phyloP scores from a whole-genome alignment of 2,888 invertebrate genomes.

The Mimumesa dahlbomi region DNA sequence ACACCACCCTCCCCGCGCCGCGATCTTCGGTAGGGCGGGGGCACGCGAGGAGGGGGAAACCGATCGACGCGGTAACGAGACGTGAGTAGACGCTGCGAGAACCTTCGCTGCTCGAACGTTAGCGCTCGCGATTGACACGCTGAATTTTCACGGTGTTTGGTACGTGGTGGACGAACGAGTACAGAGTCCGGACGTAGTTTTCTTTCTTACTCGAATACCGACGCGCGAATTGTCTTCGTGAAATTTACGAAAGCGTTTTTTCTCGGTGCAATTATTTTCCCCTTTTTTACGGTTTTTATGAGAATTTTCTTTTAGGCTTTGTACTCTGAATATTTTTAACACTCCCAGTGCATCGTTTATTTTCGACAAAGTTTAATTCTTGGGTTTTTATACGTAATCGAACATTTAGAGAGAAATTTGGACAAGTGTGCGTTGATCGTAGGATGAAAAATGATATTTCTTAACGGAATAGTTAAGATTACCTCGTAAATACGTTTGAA shows the following conservation, averaged over 20 bases:
- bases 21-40: slow-evolving; percentile 39
- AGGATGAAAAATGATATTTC: too few species aligned
- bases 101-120: slow-evolving; percentile 50
- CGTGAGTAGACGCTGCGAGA: slow-evolving; percentile 45
- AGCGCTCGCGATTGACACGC: slow-evolving; percentile 49
- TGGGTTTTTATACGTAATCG: too few species aligned
- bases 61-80: slow-evolving; percentile 47
- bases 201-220: slow-evolving; percentile 8
- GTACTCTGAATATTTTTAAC: too few species aligned
- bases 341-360: too few species aligned
- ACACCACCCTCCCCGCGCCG: slow-evolving; percentile 72
- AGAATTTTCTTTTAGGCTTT: not conserved
- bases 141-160: slow-evolving; percentile 47
- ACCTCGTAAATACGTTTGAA: too few species aligned
- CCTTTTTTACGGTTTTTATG: too few species aligned
- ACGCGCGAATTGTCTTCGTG: not conserved
- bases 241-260: not conserved
- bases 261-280: too few species aligned
- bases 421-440: too few species aligned
- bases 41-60: slow-evolving; percentile 23
- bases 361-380: not conserved
- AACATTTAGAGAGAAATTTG: too few species aligned
- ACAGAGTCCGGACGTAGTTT: not conserved
- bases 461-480: too few species aligned
- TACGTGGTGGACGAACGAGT: not conserved